These are phyloP conservation scores for Myotis yumanensis DNA, from an alignment of 2,113 vertebrate genomes.

Conservation along the genomic window DNA sequence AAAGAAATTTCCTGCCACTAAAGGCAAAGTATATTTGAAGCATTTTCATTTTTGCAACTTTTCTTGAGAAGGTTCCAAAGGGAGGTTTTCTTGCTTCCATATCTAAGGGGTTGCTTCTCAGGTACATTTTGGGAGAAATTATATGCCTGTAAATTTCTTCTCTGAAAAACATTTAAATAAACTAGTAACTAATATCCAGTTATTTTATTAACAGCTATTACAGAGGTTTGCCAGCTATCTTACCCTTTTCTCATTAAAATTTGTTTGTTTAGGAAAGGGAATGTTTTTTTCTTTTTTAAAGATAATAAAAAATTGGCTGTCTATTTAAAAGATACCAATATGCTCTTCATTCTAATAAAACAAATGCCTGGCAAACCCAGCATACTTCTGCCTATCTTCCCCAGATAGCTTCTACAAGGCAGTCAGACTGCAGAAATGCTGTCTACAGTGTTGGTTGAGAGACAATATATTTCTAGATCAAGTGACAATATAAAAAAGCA, in stretches of 20 bases:
- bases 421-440: neutral
- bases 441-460: neutral
- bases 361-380: neutral
- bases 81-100: neutral
- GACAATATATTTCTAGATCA: neutral
- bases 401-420: neutral
- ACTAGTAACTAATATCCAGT: conserved; percentile 1
- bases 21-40: neutral
- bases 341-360: neutral
- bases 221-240: neutral
- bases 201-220: conserved; percentile 37
- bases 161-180: conserved; percentile 43
- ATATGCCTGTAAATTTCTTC: conserved; percentile 16
- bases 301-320: neutral
- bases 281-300: neutral
- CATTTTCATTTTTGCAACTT: conserved; percentile 24
- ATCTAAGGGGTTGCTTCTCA: neutral
- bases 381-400: neutral
- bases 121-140: neutral
- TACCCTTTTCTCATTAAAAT: conserved; percentile 47
- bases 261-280: neutral
- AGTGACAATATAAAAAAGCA: neutral
- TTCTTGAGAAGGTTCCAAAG: neutral
- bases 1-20: neutral
- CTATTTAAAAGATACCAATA: conserved; percentile 16